These are phyloP conservation scores for Drosophila burlai DNA, from an alignment of 1,140 invertebrate species.

Conservation along the genomic window DNA sequence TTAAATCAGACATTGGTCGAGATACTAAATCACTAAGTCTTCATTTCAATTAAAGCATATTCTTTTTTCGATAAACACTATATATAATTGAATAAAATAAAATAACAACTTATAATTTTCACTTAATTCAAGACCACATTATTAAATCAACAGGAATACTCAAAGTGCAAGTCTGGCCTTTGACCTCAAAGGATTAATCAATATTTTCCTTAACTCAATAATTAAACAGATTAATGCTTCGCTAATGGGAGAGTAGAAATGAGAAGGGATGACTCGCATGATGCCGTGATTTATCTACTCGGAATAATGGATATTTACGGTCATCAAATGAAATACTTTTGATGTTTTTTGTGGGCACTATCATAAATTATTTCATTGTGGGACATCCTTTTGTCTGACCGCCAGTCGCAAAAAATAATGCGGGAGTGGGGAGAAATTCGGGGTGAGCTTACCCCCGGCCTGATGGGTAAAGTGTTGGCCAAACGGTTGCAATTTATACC, in stretches of 20 bases:
- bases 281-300: conserved; percentile 47
- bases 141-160: not conserved
- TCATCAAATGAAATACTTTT: conserved; percentile 24
- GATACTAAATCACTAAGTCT: not conserved
- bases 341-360: conserved; percentile 11
- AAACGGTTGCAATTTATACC: conserved; percentile 74
- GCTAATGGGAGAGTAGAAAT: conserved; percentile 40
- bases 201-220: conserved; percentile 41
- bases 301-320: conserved; percentile 40
- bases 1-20: not conserved
- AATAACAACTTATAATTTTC: too few species aligned
- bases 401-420: conserved; percentile 3
- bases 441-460: not conserved
- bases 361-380: conserved; percentile 47
- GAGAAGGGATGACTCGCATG: conserved; percentile 51
- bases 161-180: not conserved
- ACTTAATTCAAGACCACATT: not conserved
- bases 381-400: conserved; percentile 46
- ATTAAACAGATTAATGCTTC: conserved; percentile 53
- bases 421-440: not conserved
- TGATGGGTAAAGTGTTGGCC: conserved; percentile 43
- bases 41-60: too few species aligned
- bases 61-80: too few species aligned
- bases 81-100: too few species aligned
- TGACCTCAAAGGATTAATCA: conserved; percentile 6